These are phyloP conservation scores for Malachius bipustulatus DNA, from an alignment of 2,888 invertebrate genomes.

Conservation along the genomic window DNA sequence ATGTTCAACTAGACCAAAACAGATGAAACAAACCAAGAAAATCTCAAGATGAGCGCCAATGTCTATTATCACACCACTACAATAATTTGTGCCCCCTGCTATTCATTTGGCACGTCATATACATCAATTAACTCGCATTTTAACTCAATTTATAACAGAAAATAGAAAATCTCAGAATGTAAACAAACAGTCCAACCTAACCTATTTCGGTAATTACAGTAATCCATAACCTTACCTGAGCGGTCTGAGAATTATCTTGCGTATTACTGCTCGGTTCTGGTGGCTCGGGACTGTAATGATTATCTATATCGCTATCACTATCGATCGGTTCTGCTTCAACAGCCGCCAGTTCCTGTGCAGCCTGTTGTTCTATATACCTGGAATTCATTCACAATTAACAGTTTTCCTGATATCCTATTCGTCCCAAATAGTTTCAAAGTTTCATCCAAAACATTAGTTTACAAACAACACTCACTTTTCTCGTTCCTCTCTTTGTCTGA, in stretches of 20 bases:
- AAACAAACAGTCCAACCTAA: too few species aligned
- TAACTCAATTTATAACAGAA: too few species aligned
- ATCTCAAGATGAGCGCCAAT: not conserved
- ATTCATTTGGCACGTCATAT: too few species aligned
- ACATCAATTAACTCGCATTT: too few species aligned
- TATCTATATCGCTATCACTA: conserved; percentile 47
- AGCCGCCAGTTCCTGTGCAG: conserved; percentile 48
- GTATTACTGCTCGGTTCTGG: conserved; percentile 28
- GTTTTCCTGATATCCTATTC: not conserved
- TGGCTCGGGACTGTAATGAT: conserved; percentile 32
- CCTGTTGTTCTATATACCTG: conserved; percentile 44
- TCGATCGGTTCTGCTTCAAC: conserved; percentile 64
- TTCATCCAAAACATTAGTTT: conserved; percentile 6
- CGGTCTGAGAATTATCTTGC: conserved; percentile 29
- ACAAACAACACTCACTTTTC: conserved; percentile 26
- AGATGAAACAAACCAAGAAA: conserved; percentile 4
- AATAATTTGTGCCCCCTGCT: too few species aligned
- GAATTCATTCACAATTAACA: too few species aligned
- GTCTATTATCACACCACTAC: too few species aligned
- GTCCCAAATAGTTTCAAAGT: not conserved
- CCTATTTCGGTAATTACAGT: too few species aligned
- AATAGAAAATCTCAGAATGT: too few species aligned
- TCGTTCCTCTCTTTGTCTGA: conserved; percentile 33
- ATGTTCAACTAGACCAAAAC: too few species aligned
- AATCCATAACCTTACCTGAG: conserved; percentile 25